These are phyloP conservation scores for Trididemnum nubilum DNA, from an alignment of 23 tunicate species.

Conservation along the genomic window DNA sequence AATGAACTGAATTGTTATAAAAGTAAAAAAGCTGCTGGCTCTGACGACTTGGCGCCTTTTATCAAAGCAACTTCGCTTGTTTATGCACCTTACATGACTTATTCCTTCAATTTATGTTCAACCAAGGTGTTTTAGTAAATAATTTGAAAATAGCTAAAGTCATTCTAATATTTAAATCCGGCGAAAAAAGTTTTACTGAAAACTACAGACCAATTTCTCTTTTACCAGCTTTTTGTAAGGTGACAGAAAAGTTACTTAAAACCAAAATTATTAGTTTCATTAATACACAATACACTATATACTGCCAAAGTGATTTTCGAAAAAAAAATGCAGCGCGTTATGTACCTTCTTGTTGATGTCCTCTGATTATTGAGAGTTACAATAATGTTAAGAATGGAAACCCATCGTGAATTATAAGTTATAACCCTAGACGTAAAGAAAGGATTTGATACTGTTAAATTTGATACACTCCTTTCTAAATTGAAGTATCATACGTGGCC, in stretches of 20 bases:
- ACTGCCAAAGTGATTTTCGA: background rate
- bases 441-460: background rate
- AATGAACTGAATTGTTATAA: too few species aligned
- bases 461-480: background rate
- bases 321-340: background rate
- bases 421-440: background rate
- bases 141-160: background rate
- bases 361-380: background rate
- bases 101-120: background rate
- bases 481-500: background rate
- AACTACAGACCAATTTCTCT: background rate
- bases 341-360: background rate
- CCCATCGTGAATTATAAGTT: background rate
- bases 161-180: background rate
- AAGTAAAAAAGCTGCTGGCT: background rate
- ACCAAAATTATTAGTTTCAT: background rate
- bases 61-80: background rate
- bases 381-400: background rate
- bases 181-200: background rate
- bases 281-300: background rate
- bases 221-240: background rate
- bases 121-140: background rate
- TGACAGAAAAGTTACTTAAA: background rate
- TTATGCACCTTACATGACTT: background rate
- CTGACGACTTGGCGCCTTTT: background rate